Evolutionary conservation across 2,113 vertebrate species (phyloP), one percentile per base, ranked within the genome.

Genomic region (Noctilio leporinus): DNA sequence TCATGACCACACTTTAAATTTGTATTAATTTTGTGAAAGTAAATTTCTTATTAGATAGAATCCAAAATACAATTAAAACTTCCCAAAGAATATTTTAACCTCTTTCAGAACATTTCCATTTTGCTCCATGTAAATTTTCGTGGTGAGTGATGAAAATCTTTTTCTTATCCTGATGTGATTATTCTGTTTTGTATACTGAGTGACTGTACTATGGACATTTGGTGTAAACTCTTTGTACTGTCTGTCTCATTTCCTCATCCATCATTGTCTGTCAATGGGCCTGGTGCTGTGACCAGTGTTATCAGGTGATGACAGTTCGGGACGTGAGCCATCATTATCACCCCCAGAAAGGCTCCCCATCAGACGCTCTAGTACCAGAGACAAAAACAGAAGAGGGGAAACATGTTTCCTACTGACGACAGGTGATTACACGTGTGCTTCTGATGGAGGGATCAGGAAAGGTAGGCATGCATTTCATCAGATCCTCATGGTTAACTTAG

Each of bases 351-450:
- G 98, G 96, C 98, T 99, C 97, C 98, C 99, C 97, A 99, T 99
- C 99, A 99, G 99, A 97, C 98, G 99, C 75, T 99, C 99, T 98
- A 99, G 99, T 96, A 98, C 99, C 97, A 98, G 99, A 97, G 99
- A 99, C 97, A 99, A 99, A 98, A 99, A 99, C 98, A 99, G 98
- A 97, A 99, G 99, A 94, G 99, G 98, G 97, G 99, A 99, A 84
- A 99, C 99, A 57, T 99, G 99, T 98, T 99, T 99, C 98, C 98
- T 99, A 96, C 98, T 99, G 96, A 98, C 99, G 72, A 99, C 99
- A 97, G 99, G 99, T 98, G 99, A 99, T 98, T 99, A 99, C 98
- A 98, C 98, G 95, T 99, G 99, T 98, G 98, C 99, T 94, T 97
- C 99, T 96, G 99, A 99, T 96, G 99, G 99, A 98, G 98, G 99